Conservation (phyloP, 2,888 invertebrate species). For the Priocnemis perturbator region DNA sequence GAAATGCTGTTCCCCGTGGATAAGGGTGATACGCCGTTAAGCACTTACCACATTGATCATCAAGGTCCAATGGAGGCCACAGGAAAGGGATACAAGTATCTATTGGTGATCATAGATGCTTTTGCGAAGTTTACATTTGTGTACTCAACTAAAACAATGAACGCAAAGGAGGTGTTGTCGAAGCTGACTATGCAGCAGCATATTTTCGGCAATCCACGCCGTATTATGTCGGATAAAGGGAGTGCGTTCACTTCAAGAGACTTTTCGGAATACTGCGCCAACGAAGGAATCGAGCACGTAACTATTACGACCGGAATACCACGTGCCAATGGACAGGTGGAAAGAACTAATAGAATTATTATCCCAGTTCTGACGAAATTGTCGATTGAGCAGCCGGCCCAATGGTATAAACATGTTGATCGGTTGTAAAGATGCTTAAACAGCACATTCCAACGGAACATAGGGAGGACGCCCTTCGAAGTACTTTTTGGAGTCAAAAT, state of each 20-base stretch:
- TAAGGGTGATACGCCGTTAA: neutral
- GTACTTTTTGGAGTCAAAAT: too few relatives aligned
- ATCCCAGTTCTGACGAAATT: constrained; percentile 19
- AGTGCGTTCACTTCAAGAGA: constrained; percentile 12
- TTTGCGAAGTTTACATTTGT: constrained; percentile 20
- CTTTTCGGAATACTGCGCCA: constrained; percentile 11
- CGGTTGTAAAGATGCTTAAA: constrained; percentile 17
- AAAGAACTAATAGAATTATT: constrained; percentile 18
- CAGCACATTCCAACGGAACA: too few relatives aligned
- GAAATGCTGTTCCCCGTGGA: neutral
- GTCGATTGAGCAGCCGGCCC: constrained; percentile 6
- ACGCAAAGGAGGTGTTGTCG: too few relatives aligned
- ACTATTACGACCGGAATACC: neutral
- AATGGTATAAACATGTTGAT: constrained; percentile 24
- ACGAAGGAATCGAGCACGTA: neutral
- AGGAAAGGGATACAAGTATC: constrained; percentile 13
- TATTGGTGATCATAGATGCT: constrained; percentile 8
- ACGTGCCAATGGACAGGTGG: constrained; percentile 1
- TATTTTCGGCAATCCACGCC: constrained; percentile 11
- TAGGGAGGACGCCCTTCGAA: too few relatives aligned
- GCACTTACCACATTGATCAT: constrained; percentile 7
- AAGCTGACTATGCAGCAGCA: constrained; percentile 1
- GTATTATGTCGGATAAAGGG: constrained; percentile 11
- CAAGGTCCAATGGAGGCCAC: constrained; percentile 11
- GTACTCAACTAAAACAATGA: too few relatives aligned